phyloP scores from a whole-genome alignment of 1,140 invertebrate species.

The Papilio dardanus region DNA sequence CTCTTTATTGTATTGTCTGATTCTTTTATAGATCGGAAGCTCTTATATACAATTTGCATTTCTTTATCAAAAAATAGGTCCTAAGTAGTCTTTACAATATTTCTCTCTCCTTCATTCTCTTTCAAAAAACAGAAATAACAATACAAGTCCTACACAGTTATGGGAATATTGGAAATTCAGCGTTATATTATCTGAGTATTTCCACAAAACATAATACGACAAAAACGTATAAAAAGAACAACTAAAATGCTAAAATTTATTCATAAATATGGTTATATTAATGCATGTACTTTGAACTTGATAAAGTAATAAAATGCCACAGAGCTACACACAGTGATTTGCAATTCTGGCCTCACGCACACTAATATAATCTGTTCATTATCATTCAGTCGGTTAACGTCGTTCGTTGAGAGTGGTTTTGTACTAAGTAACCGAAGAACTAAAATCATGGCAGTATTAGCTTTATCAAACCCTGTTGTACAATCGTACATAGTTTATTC shows the following conservation, averaged over 20 bases:
- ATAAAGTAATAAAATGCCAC: not conserved
- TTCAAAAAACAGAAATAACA: too few species aligned
- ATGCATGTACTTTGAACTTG: not conserved
- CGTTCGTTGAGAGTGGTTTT: not conserved
- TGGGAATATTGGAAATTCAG: too few species aligned
- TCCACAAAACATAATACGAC: not conserved
- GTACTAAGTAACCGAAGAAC: not conserved
- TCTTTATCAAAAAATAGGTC: too few species aligned
- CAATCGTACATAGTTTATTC: constrained; percentile 81
- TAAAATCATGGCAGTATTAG: constrained; percentile 59
- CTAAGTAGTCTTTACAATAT: too few species aligned
- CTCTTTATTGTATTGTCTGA: not conserved
- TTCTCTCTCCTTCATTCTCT: too few species aligned
- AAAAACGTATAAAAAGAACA: not conserved
- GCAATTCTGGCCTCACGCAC: not conserved
- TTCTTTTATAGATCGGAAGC: too few species aligned
- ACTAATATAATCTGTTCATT: not conserved
- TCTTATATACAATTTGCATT: too few species aligned
- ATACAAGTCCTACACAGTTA: too few species aligned
- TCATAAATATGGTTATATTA: not conserved
- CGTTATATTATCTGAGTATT: not conserved
- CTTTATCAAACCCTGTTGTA: constrained; percentile 71
- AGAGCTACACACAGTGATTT: not conserved
- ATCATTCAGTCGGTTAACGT: not conserved
- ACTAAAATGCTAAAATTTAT: not conserved